These are phyloP conservation scores for Mionectes macconnelli DNA, from an alignment of 2,113 vertebrate species.

Conservation along the genomic window DNA sequence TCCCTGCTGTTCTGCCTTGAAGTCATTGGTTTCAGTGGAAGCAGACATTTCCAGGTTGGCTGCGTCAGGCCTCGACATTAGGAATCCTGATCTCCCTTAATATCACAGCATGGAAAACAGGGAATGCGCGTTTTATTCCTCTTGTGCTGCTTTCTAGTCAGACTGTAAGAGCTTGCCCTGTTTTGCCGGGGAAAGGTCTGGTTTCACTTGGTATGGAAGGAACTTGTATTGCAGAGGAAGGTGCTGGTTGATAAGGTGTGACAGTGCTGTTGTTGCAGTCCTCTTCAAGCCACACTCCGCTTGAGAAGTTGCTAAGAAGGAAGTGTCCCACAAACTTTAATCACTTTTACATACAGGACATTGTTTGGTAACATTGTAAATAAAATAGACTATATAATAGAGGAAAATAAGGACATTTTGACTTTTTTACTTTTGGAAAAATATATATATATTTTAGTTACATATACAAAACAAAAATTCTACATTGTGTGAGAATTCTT, in stretches of 20 bases:
- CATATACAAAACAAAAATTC: conserved; percentile 65
- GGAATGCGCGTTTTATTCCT: background rate
- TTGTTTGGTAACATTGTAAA: conserved; percentile 73
- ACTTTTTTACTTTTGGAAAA: conserved; percentile 73
- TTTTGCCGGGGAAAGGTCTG: background rate
- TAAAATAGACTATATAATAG: conserved; percentile 72
- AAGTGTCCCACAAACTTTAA: background rate
- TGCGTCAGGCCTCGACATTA: background rate
- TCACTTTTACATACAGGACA: conserved; percentile 42
- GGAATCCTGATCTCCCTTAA: background rate
- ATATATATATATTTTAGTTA: conserved; percentile 74
- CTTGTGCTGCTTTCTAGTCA: background rate
- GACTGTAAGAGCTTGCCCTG: background rate
- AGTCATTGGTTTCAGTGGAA: background rate
- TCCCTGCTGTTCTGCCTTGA: background rate
- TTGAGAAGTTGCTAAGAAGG: conserved; percentile 12
- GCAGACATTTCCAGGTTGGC: background rate
- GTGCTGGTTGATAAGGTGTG: background rate
- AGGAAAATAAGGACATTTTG: conserved; percentile 65
- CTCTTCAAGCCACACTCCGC: background rate
- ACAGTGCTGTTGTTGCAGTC: background rate
- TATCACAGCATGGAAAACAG: background rate
- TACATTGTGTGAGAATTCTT: conserved; percentile 72
- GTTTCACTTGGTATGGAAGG: background rate
- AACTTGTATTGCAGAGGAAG: background rate